Conservation (phyloP, 2,888 invertebrate genomes). For the Pseudoips prasinana region DNA sequence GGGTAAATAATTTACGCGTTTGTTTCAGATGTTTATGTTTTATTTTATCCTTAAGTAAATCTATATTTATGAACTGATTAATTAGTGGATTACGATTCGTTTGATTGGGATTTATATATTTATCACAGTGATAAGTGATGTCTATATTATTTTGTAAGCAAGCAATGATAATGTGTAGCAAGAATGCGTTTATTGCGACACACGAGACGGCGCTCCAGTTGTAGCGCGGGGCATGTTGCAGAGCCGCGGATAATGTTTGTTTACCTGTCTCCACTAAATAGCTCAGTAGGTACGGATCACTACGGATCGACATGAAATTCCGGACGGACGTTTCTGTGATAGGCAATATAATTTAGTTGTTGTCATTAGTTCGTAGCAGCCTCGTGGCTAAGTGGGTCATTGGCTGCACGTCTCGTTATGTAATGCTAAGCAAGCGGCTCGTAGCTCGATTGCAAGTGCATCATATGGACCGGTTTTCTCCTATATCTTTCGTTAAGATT, state of each 20-base stretch:
- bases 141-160: slow-evolving; percentile 24
- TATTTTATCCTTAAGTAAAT: too few species aligned
- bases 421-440: slow-evolving; percentile 45
- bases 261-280: slow-evolving; percentile 10
- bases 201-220: slow-evolving; percentile 17
- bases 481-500: too few species aligned
- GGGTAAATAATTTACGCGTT: too few species aligned
- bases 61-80: too few species aligned
- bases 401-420: slow-evolving; percentile 74
- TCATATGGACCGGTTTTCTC: not conserved
- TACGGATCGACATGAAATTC: too few species aligned
- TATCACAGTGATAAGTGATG: slow-evolving; percentile 6
- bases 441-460: slow-evolving; percentile 36
- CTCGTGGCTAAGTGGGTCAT: slow-evolving; percentile 65
- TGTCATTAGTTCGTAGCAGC: slow-evolving; percentile 56
- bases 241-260: slow-evolving; percentile 21
- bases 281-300: too few species aligned
- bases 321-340: slow-evolving; percentile 9
- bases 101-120: too few species aligned
- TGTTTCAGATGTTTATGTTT: too few species aligned
- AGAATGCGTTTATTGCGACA: slow-evolving; percentile 48
- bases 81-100: too few species aligned
- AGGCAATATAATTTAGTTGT: slow-evolving; percentile 27
- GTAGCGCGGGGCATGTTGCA: slow-evolving; percentile 20
- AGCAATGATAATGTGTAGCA: slow-evolving; percentile 39